A percentile compares a stretch with the other conserved stretches of the same genome.
These are phyloP conservation scores for Allacma fusca DNA, from an alignment of 2,888 invertebrate genomes.

Conservation along the genomic window DNA sequence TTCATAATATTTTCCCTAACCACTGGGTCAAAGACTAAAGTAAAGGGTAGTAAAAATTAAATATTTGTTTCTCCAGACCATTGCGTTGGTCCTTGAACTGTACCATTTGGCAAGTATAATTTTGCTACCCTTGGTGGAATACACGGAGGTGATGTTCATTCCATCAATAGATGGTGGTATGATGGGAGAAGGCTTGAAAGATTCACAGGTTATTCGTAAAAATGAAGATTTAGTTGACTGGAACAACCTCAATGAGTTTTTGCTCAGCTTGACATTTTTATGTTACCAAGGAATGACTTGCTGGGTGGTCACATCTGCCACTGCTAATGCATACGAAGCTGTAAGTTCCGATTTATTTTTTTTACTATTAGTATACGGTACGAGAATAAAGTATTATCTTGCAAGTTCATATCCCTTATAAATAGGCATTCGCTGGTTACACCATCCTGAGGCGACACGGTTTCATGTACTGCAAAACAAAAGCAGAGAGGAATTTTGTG, in stretches of 20 bases:
- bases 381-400: too few species aligned
- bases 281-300: slow-evolving; percentile 50
- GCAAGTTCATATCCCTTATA: background rate
- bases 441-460: slow-evolving; percentile 55
- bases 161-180: slow-evolving; percentile 28
- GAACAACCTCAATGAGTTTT: background rate
- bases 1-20: background rate
- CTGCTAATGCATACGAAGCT: slow-evolving; percentile 51
- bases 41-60: background rate
- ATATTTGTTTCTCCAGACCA: too few species aligned
- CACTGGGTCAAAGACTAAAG: background rate
- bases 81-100: slow-evolving; percentile 14
- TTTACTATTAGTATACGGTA: slow-evolving; percentile 5
- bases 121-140: slow-evolving; percentile 27
- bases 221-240: background rate
- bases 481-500: slow-evolving; percentile 55
- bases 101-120: background rate
- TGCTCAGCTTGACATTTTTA: slow-evolving; percentile 39
- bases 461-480: slow-evolving; percentile 54
- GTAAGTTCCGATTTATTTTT: slow-evolving; percentile 33
- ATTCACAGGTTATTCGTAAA: background rate
- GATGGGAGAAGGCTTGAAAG: slow-evolving; percentile 14
- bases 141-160: slow-evolving; percentile 9
- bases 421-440: slow-evolving; percentile 54
- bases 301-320: slow-evolving; percentile 48